These are phyloP conservation scores for Lepidonotus clava DNA, from an alignment of 2,888 invertebrate species.

Conservation along the genomic window DNA sequence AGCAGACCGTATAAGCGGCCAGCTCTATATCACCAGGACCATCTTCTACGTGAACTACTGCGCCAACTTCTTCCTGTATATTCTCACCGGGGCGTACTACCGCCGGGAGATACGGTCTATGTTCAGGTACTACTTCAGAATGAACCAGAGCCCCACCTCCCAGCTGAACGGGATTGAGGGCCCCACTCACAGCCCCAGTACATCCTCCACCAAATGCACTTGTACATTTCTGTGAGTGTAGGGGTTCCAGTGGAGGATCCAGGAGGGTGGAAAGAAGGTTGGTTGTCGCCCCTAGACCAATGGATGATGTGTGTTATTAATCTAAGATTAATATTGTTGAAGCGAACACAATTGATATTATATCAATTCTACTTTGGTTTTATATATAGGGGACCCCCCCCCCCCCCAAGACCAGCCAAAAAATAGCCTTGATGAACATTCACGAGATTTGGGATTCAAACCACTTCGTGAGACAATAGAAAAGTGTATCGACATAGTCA, in stretches of 20 bases:
- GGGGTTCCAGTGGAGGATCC: not conserved
- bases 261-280: not conserved
- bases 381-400: too few species aligned
- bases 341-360: not conserved
- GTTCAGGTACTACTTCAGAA: constrained; percentile 51
- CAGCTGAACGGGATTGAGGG: constrained; percentile 7
- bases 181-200: constrained; percentile 25
- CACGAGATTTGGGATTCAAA: too few species aligned
- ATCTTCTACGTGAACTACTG: constrained; percentile 71
- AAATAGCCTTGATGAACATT: too few species aligned
- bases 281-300: not conserved
- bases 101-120: constrained; percentile 69
- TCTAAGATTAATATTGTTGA: not conserved
- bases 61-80: constrained; percentile 76
- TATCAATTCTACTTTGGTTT: not conserved
- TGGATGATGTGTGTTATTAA: not conserved
- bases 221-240: constrained; percentile 13
- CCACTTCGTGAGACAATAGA: too few species aligned
- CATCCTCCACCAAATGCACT: constrained; percentile 26
- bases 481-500: too few species aligned
- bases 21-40: constrained; percentile 50
- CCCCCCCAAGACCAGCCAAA: too few species aligned
- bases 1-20: constrained; percentile 50
- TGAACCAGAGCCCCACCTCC: constrained; percentile 1
- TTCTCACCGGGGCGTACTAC: constrained; percentile 75